Conservation (phyloP, 2,888 invertebrate genomes). For the Unio delphinus region DNA sequence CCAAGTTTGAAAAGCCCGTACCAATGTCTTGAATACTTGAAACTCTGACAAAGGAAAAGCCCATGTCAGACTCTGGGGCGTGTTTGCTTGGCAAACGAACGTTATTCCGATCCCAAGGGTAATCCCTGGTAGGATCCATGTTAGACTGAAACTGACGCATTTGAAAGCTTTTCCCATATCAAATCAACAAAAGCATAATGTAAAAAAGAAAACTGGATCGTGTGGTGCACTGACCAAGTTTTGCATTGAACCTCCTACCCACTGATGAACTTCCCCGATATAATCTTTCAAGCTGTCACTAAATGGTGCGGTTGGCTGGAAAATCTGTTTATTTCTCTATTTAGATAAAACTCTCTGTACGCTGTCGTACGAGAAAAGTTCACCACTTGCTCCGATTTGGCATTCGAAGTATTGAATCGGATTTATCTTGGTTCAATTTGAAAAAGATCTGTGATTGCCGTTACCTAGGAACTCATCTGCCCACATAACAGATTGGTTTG, state of each 20-base stretch:
- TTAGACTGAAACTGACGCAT: slow-evolving; percentile 5
- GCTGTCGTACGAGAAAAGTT: slow-evolving; percentile 21
- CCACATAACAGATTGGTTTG: slow-evolving; percentile 42
- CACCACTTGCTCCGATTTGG: slow-evolving; percentile 32
- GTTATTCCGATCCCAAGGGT: slow-evolving; percentile 14
- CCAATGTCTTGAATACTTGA: slow-evolving; percentile 11
- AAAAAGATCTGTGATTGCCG: slow-evolving; percentile 35
- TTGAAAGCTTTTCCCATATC: slow-evolving; percentile 47
- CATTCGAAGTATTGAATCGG: slow-evolving; percentile 25
- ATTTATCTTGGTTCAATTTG: slow-evolving; percentile 35
- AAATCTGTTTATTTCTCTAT: slow-evolving; percentile 20
- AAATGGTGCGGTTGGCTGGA: slow-evolving; percentile 23
- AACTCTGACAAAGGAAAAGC: slow-evolving; percentile 15
- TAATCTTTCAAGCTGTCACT: slow-evolving; percentile 41
- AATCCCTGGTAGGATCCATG: slow-evolving; percentile 17
- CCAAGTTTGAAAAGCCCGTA: slow-evolving; percentile 12
- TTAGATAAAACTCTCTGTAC: slow-evolving; percentile 28
- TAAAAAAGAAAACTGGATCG: slow-evolving; percentile 51
- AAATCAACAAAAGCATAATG: slow-evolving; percentile 50
- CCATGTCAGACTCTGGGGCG: slow-evolving; percentile 15
- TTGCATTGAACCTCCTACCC: slow-evolving; percentile 47
- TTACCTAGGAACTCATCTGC: slow-evolving; percentile 38
- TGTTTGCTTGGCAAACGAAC: slow-evolving; percentile 9
- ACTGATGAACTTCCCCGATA: slow-evolving; percentile 44
- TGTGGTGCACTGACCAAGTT: slow-evolving; percentile 38